A percentile compares a stretch with the other conserved stretches of the same genome.
Evolutionary conservation across 1,140 invertebrate genomes (phyloP).

Genomic region (Proctacanthus coquilletti): DNA sequence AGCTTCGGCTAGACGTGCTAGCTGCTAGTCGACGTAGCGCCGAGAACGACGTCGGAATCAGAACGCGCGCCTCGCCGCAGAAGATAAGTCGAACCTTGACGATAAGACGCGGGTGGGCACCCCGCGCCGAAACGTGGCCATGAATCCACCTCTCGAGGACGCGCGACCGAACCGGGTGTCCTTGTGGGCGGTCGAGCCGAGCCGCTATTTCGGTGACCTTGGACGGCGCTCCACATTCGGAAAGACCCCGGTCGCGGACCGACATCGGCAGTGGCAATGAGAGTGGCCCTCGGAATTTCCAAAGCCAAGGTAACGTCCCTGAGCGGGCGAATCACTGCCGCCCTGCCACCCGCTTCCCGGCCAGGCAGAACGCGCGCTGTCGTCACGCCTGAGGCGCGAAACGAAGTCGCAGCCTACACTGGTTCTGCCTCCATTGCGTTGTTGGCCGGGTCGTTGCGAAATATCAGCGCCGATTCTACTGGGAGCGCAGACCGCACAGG

Average conservation of each 20-base stretch:
- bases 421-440: not conserved
- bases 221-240: not conserved
- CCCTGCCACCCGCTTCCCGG: not conserved
- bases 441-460: not conserved
- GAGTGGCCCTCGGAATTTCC: not conserved
- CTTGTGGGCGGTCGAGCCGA: not conserved
- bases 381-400: not conserved
- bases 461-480: not conserved
- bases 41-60: too few species aligned
- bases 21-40: too few species aligned
- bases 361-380: not conserved
- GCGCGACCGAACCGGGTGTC: too few species aligned
- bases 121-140: too few species aligned
- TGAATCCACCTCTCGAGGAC: too few species aligned
- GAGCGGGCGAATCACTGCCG: not conserved
- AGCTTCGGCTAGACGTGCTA: too few species aligned
- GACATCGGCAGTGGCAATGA: not conserved
- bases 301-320: not conserved
- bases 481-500: not conserved
- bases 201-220: not conserved
- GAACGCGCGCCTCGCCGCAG: too few species aligned
- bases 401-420: too few species aligned
- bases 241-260: not conserved
- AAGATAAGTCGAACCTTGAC: too few species aligned
- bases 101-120: too few species aligned